phyloP scores from a whole-genome alignment of 2,888 invertebrate genomes.

The Pomacea canaliculata region DNA sequence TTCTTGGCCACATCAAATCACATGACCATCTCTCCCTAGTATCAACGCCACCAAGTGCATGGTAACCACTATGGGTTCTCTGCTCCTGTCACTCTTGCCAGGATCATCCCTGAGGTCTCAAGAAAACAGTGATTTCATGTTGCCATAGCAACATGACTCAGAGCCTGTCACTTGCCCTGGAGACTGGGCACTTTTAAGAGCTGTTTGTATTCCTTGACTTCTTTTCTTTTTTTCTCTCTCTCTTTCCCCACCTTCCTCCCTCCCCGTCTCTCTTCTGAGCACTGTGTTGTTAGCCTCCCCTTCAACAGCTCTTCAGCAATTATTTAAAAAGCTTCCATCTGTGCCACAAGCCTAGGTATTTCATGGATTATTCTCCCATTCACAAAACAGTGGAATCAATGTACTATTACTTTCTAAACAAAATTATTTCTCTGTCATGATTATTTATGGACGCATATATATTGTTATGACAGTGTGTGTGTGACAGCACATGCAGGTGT shows the following conservation, averaged over 20 bases:
- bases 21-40: no score
- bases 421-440: no score
- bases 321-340: no score
- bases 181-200: slow-evolving; percentile 1
- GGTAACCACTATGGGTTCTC: not conserved
- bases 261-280: not conserved
- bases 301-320: not conserved
- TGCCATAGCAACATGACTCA: slow-evolving; percentile 20
- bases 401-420: no score
- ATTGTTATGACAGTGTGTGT: no score
- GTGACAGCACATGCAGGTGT: no score
- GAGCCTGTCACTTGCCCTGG: slow-evolving; percentile 1
- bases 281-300: not conserved
- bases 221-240: not conserved
- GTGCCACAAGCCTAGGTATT: no score
- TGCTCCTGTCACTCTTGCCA: not conserved
- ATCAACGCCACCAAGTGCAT: not conserved
- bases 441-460: no score
- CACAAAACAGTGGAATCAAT: no score
- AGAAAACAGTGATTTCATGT: slow-evolving; percentile 10
- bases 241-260: not conserved
- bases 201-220: not conserved
- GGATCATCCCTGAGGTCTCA: not conserved
- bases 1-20: no score
- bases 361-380: no score